phyloP scores from a whole-genome alignment of 2,797 vertebrate genomes.

The Aplochiton taeniatus region DNA sequence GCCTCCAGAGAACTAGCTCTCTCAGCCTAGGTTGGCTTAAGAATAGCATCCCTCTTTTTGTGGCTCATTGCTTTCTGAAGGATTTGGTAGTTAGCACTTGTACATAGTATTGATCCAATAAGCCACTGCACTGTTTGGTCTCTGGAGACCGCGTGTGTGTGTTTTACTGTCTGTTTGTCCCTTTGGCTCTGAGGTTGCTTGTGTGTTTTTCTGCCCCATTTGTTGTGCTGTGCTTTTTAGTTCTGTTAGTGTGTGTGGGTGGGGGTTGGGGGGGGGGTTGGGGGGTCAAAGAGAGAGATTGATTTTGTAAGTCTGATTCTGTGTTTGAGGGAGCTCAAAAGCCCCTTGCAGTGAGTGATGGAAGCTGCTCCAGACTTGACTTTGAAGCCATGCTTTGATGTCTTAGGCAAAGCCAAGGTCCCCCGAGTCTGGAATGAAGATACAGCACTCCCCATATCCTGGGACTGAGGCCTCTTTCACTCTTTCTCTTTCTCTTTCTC shows the following conservation, averaged over 20 bases:
- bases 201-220: background rate
- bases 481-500: constrained; percentile 4
- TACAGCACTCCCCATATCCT: constrained; percentile 29
- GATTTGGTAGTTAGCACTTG: constrained; percentile 3
- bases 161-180: no score
- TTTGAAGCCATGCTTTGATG: constrained; percentile 56
- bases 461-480: constrained; percentile 13
- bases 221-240: constrained; percentile 1
- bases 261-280: background rate
- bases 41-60: constrained; percentile 9
- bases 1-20: background rate
- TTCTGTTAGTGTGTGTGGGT: background rate
- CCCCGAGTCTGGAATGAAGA: constrained; percentile 10
- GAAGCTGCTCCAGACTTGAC: constrained; percentile 37
- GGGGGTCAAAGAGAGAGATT: background rate
- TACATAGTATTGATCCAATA: constrained; percentile 23
- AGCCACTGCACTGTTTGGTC: background rate
- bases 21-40: background rate
- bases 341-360: constrained; percentile 16
- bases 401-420: constrained; percentile 18
- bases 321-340: background rate
- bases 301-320: background rate
- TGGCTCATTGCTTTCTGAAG: constrained; percentile 19
- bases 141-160: background rate
- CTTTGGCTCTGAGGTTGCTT: background rate